Percentiles rank a stretch among this genome's conserved stretches.
Conservation (phyloP, 2,113 vertebrate genomes). For the Corynorhinus townsendii region DNA sequence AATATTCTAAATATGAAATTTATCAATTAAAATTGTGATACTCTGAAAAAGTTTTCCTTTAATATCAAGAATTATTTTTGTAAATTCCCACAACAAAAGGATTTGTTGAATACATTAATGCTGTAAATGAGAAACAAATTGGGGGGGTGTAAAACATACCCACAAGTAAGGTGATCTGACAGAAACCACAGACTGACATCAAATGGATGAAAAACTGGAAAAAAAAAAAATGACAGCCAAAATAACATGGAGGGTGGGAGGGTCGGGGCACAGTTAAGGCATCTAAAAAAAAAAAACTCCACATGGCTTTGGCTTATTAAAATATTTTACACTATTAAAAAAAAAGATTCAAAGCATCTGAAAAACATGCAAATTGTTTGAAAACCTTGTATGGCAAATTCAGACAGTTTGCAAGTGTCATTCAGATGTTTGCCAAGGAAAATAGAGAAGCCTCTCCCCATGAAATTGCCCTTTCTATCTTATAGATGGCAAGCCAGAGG, state of each 20-base stretch:
- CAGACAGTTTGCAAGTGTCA: constrained; percentile 76
- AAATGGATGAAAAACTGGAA: constrained; percentile 27
- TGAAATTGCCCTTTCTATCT: constrained; percentile 83
- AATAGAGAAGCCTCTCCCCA: constrained; percentile 69
- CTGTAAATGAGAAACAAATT: constrained; percentile 10
- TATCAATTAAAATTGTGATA: constrained; percentile 2
- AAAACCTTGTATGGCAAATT: constrained; percentile 70
- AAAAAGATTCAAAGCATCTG: constrained; percentile 68
- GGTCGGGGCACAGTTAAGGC: constrained; percentile 78
- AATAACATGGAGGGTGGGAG: neutral
- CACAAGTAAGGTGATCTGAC: constrained; percentile 23
- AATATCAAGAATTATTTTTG: constrained; percentile 13
- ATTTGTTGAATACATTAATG: constrained; percentile 8
- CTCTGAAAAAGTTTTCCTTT: constrained; percentile 13
- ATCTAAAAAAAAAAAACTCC: constrained; percentile 79
- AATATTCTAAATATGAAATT: neutral
- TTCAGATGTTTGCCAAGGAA: constrained; percentile 71
- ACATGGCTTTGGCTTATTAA: constrained; percentile 89
- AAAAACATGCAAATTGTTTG: constrained; percentile 74
- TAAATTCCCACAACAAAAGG: neutral
- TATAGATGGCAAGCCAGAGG: constrained; percentile 87
- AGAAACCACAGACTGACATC: constrained; percentile 41
- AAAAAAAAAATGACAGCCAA: constrained; percentile 34
- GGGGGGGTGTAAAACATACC: neutral
- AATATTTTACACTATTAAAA: constrained; percentile 82